Evolutionary conservation across 2,113 vertebrate genomes (phyloP).

Genomic region (Vanacampus margaritifer): DNA sequence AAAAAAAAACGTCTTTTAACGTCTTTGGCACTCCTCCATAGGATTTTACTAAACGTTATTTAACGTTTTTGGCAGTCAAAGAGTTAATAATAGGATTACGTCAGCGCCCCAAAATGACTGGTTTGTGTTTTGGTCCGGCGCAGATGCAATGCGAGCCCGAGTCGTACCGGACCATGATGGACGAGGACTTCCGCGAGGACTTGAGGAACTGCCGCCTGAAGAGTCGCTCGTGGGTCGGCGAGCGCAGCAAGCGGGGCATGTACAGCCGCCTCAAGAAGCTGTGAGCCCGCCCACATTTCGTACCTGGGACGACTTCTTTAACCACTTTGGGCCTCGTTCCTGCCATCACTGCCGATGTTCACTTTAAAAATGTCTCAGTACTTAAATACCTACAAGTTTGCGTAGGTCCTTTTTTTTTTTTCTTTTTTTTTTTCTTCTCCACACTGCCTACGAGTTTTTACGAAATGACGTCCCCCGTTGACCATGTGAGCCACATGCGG

Average conservation of each 20-base stretch:
- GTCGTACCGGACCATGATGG: constrained; percentile 86
- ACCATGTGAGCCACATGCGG: background rate
- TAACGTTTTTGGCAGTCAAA: too few species aligned
- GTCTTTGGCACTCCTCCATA: too few species aligned
- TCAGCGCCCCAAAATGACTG: too few species aligned
- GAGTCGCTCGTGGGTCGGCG: constrained; percentile 85
- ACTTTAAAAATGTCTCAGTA: background rate
- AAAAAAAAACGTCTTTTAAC: too few species aligned
- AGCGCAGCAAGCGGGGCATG: constrained; percentile 92
- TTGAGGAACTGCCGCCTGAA: constrained; percentile 81
- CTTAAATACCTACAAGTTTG: background rate
- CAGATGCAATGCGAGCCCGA: constrained; percentile 85
- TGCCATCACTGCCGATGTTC: background rate
- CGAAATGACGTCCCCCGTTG: background rate
- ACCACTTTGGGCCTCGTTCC: background rate
- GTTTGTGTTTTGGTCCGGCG: too few species aligned
- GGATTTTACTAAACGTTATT: too few species aligned
- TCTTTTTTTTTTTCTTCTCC: background rate
- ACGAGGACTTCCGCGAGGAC: constrained; percentile 85
- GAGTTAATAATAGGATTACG: too few species aligned
- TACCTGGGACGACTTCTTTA: too few species aligned
- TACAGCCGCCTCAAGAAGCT: constrained; percentile 94
- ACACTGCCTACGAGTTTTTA: background rate
- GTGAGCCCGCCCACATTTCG: constrained; percentile 45
- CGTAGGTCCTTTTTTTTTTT: background rate